Base-by-base conservation (phyloP, 2,113 vertebrate genomes). In the Brachionichthys hirsutus region DNA sequence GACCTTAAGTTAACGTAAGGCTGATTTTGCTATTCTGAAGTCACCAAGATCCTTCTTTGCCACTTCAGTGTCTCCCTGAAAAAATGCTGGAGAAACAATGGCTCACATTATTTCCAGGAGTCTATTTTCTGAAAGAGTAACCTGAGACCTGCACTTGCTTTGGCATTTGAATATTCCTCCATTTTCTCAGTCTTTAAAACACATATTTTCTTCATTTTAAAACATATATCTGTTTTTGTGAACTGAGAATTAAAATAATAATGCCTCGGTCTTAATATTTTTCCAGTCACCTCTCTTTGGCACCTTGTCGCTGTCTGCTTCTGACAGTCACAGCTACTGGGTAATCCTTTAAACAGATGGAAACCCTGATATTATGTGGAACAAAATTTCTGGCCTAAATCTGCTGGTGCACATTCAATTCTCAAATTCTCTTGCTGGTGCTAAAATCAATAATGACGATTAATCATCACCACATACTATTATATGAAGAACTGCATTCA, bases 341-440 rank as follows among this genome's bases (percentile, higher is more conserved):
- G 40, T 85, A 78, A 91, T 88, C 76, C 81, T 78, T 73, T 63
- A 77, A 82, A 71, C 89, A 90, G 86, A 90, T 90, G 88, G 88
- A 89, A 89, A 82, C 71, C 81, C 61, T 89, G 83, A 81, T 88
- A 85, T 86, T 67, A 83, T 76, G 87, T 89, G 87, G 87, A 88
- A 80, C 70, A 66, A 71, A 77, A 80, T 77, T 81, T 73, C 62
- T 88, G 82, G 68, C 82, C 12, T 41, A 49, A 67, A 48, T 69
- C 60, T 77, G 59, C 52, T 55, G 65, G 46, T 51, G 1, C 48
- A 73, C 73, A 64, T 77, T 75, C 20, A 52, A 30, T 64, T 62
- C 53, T 35, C 57, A 70, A 56, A 62, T 16, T 62, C 61, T 70
- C 54, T 51, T n/a, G 30, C 41, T 34, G n/a, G 62, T 63, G 51